Percentiles rank a stretch among this genome's conserved stretches.
These are phyloP conservation scores for Ariolimax columbianus DNA, from an alignment of 2,888 invertebrate genomes.

Conservation along the genomic window DNA sequence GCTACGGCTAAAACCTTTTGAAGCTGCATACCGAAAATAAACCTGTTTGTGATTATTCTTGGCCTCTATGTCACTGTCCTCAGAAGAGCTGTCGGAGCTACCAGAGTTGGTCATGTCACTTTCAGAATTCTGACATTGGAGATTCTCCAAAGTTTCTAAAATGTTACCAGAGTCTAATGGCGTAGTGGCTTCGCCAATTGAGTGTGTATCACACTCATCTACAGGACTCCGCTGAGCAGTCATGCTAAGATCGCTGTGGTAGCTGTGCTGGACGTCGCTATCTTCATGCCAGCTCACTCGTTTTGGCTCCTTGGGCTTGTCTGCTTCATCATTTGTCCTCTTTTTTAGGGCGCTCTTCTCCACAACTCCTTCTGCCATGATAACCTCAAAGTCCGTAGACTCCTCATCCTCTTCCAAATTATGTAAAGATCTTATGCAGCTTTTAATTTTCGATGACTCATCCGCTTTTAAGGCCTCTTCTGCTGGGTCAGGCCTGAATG, in stretches of 20 bases:
- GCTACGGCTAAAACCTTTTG: slow-evolving; percentile 61
- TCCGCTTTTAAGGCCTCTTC: slow-evolving; percentile 41
- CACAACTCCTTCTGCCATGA: slow-evolving; percentile 43
- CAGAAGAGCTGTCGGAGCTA: slow-evolving; percentile 47
- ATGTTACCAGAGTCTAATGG: slow-evolving; percentile 55
- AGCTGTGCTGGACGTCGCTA: slow-evolving; percentile 55
- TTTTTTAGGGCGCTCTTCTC: slow-evolving; percentile 45
- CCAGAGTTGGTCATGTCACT: slow-evolving; percentile 58
- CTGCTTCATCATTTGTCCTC: slow-evolving; percentile 22
- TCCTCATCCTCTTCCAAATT: slow-evolving; percentile 54
- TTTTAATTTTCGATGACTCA: slow-evolving; percentile 37
- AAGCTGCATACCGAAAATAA: slow-evolving; percentile 58
- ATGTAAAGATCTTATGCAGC: slow-evolving; percentile 56
- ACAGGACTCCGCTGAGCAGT: slow-evolving; percentile 57
- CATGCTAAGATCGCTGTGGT: slow-evolving; percentile 58
- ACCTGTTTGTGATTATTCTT: slow-evolving; percentile 53
- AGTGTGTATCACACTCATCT: slow-evolving; percentile 55
- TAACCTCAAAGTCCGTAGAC: slow-evolving; percentile 38
- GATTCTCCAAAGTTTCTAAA: slow-evolving; percentile 58
- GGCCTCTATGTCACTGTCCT: slow-evolving; percentile 42
- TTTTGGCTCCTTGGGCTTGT: slow-evolving; percentile 57
- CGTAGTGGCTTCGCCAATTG: slow-evolving; percentile 47
- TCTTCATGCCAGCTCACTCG: slow-evolving; percentile 69
- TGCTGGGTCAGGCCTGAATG: slow-evolving; percentile 57
- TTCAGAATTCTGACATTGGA: slow-evolving; percentile 54